Evolutionary conservation across 1,140 invertebrate species (phyloP), one percentile per base, ranked within the genome.

Genomic region (Papilio machaon): DNA sequence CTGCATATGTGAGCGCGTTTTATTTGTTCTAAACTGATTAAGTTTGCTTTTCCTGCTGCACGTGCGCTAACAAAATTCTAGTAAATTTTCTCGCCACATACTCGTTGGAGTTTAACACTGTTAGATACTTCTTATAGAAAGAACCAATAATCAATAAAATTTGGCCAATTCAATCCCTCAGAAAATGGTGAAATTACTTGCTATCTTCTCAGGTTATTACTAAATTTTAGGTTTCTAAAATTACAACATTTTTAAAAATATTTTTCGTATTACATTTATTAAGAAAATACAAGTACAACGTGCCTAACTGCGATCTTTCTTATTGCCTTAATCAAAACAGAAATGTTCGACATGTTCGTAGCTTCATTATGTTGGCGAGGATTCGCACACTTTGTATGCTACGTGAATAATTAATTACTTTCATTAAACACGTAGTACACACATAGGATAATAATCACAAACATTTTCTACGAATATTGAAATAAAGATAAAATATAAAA

Each of bases 291-390:
- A 49, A 49, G 8, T 11, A 49, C n/a, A 54, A 76, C 74, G 74
- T 76, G 74, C 74, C 74, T 23, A 19, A 19, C 73, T 49, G 46
- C 11, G 46, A 52, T 52, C 46, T 76, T 30, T 47, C 74, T 76
- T 76, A 76, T 76, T 76, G 74, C 46, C 46, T 76, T 76, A 76
- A 76, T 76, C 74, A 76, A 76, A 76, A 76, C 74, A 19, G 74
- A 76, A 76, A 76, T 76, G 47, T 76, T 76, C 74, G 74, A 76
- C 74, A 76, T 76, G 74, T 76, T 52, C 43, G 43, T 13, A 30
- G 74, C 30, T 76, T 76, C 74, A 54, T 76, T 76, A 76, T 76
- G 47, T 47, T 76, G 23, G 47, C 13, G 46, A 9, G 46, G 43
- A 52, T 52, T 76, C 74, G 47, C 74, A 76, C 46, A 54, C 47